Base-by-base conservation (phyloP, 2,797 vertebrate genomes). In the Margarornis squamiger region DNA sequence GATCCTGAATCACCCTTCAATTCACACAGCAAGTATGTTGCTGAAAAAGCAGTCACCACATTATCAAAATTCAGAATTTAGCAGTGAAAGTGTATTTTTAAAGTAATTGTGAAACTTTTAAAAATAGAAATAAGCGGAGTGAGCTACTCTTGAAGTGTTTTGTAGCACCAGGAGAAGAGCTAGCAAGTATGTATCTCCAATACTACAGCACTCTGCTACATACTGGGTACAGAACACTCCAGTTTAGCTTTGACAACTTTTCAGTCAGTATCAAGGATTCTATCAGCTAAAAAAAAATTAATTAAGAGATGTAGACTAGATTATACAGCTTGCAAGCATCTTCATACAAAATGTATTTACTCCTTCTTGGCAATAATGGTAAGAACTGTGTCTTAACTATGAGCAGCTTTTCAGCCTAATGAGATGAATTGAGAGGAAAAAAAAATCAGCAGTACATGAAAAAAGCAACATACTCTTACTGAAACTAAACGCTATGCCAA, bases 361-460 rank as follows among this genome's bases (percentile, higher is more conserved):
- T 72, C 7, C 15, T 39, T 66, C 15, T 39, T 66, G 51, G 51
- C 14, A 70, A 11, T 2, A 21, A 45, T 34, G 4, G 4, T 16
- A 67, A 84, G 48, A 90, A 51, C 15, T 46, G 3, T 45, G 61
- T 58, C 32, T 78, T 91, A 75, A 30, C n/a, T 91, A 39, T 11
- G 12, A 66, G 22, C n/a, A 86, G 75, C 15, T 82, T 85, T 78
- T 90, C 71, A 86, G 61, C 14, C 12, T 74, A 71, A 73, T 39
- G 59, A 65, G 52, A 32, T 34, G 22, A 76, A 77, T 1, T 0
- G 0, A 17, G 11, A 48, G 8, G 2, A 34, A 62, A 48, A 24
- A 41, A 57, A 7, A 17, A 3, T 18, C n/a, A 91, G 14, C 36
- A 55, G 55, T 20, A 76, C 27, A 51, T 10, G 14, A 68, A 55